phyloP scores from a whole-genome alignment of 2,113 vertebrate genomes.

The Xenus cinereus region DNA sequence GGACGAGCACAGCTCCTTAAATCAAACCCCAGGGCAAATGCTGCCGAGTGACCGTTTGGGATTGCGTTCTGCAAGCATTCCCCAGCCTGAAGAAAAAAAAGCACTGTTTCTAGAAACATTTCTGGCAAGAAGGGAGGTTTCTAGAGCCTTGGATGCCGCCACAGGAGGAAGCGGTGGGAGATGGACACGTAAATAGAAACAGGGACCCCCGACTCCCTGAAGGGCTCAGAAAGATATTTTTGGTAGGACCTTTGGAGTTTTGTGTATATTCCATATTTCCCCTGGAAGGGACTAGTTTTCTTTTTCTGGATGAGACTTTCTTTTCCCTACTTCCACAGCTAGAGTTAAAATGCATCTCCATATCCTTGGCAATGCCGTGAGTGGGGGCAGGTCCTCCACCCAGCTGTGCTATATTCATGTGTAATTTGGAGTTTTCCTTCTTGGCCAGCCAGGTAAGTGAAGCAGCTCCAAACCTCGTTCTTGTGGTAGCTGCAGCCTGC shows the following conservation, averaged over 20 bases:
- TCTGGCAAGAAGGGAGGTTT: not conserved
- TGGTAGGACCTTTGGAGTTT: not conserved
- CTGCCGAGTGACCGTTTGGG: accelerated
- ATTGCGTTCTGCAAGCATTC: not conserved
- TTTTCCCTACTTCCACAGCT: not conserved
- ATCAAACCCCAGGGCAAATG: not conserved
- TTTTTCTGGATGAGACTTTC: not conserved
- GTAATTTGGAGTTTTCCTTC: not conserved
- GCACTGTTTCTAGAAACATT: not conserved
- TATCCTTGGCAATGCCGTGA: not conserved
- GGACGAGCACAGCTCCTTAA: not conserved
- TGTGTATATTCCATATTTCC: not conserved
- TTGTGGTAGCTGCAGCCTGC: not conserved
- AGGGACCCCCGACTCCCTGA: not conserved
- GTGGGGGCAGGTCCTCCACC: not conserved
- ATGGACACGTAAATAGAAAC: not conserved
- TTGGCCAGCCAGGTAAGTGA: not conserved
- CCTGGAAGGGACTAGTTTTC: not conserved
- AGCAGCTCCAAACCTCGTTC: not conserved
- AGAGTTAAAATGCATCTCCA: not conserved
- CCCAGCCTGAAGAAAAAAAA: not conserved
- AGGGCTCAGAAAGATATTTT: not conserved
- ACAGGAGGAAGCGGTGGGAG: not conserved
- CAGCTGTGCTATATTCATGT: not conserved
- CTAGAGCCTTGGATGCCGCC: not conserved